These are phyloP conservation scores for Orestias chungarensis DNA, from an alignment of 2,797 vertebrate genomes.

Conservation along the genomic window DNA sequence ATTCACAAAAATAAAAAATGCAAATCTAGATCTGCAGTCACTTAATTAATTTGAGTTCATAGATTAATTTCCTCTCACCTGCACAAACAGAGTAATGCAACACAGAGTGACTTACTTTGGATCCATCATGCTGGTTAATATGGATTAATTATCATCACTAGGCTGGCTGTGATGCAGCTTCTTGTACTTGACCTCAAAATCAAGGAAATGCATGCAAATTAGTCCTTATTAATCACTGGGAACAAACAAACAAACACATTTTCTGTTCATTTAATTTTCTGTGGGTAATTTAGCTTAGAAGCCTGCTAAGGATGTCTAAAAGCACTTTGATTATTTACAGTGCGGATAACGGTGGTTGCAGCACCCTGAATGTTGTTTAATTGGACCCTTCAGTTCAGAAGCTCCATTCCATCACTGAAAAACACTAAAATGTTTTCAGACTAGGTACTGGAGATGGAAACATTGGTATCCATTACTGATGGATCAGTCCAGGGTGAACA, in stretches of 20 bases:
- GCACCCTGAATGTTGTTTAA: slow-evolving; percentile 2
- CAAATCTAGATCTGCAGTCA: not conserved
- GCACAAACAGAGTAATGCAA: not conserved
- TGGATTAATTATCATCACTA: slow-evolving; percentile 19
- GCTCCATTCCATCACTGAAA: slow-evolving; percentile 12
- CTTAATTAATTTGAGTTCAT: slow-evolving; percentile 1
- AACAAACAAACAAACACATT: slow-evolving; percentile 35
- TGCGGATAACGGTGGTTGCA: slow-evolving; percentile 23
- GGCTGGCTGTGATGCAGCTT: slow-evolving; percentile 7
- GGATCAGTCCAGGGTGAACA: slow-evolving; percentile 35
- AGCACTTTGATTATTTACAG: slow-evolving; percentile 18
- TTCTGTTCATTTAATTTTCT: slow-evolving; percentile 14
- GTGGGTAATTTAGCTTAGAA: slow-evolving; percentile 5
- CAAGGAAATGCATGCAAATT: slow-evolving; percentile 25
- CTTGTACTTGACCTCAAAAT: slow-evolving; percentile 31
- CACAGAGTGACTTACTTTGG: not conserved
- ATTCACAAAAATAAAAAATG: not conserved
- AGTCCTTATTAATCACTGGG: slow-evolving; percentile 18
- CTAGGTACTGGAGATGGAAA: slow-evolving; percentile 9
- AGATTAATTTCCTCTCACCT: not conserved
- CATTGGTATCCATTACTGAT: slow-evolving; percentile 24
- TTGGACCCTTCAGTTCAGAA: slow-evolving; percentile 11
- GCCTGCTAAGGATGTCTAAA: slow-evolving; percentile 12
- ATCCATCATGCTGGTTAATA: not conserved
- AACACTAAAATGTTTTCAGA: slow-evolving; percentile 14